Evolutionary conservation across 2,113 vertebrate species (phyloP).

Genomic region (Mellivora capensis): DNA sequence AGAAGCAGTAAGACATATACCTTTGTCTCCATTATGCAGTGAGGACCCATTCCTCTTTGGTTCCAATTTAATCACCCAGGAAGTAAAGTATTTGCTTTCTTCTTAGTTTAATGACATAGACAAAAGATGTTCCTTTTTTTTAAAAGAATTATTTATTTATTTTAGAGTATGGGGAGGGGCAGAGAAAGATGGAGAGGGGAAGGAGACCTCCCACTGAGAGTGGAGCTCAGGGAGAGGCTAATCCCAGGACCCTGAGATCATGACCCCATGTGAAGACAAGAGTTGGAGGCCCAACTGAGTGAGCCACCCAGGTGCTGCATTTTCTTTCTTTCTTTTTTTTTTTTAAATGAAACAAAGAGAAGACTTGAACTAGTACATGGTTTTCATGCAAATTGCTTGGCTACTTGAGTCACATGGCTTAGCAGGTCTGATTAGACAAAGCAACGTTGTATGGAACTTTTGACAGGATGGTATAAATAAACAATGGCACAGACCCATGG

Average conservation of each 20-base stretch:
- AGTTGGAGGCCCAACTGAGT: no score
- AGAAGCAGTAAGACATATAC: background rate
- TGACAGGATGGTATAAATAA: background rate
- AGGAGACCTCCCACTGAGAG: no score
- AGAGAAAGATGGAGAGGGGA: no score
- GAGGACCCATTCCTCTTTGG: background rate
- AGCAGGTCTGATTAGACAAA: background rate
- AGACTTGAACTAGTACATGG: background rate
- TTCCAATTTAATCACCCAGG: background rate
- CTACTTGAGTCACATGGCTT: background rate
- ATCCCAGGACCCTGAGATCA: no score
- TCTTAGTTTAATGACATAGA: background rate
- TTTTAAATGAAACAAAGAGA: background rate
- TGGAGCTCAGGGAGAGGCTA: no score
- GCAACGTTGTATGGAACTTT: background rate
- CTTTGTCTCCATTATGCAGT: background rate
- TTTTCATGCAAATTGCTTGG: background rate
- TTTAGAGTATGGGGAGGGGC: no score
- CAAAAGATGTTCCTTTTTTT: background rate
- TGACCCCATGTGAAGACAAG: no score
- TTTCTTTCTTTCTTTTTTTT: background rate
- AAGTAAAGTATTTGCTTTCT: background rate
- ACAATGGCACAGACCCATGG: background rate
- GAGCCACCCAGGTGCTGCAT: no score
- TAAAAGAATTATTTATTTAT: no score